phyloP scores from a whole-genome alignment of 2,888 invertebrate genomes.

The Erynnis tages region DNA sequence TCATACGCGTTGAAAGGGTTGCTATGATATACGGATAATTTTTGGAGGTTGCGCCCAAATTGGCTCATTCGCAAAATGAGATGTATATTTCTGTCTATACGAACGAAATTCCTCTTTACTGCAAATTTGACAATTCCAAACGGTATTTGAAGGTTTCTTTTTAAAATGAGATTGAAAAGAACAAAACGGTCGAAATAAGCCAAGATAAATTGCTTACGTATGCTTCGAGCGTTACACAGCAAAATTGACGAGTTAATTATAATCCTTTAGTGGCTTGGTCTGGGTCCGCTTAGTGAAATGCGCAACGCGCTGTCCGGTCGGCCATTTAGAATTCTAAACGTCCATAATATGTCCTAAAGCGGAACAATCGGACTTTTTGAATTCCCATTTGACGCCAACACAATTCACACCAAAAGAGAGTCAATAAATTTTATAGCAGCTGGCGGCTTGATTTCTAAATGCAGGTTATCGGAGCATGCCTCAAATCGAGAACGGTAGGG shows the following conservation, averaged over 20 bases:
- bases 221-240: neutral
- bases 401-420: conserved; percentile 66
- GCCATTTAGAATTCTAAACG: conserved; percentile 52
- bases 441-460: conserved; percentile 77
- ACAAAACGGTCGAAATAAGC: conserved; percentile 16
- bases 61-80: conserved; percentile 47
- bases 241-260: conserved; percentile 30
- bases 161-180: neutral
- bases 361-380: conserved; percentile 50
- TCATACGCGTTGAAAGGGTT: conserved; percentile 57
- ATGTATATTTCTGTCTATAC: conserved; percentile 29
- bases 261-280: conserved; percentile 35
- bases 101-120: conserved; percentile 39
- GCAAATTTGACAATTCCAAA: conserved; percentile 22
- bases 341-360: conserved; percentile 48
- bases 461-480: conserved; percentile 79
- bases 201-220: conserved; percentile 30
- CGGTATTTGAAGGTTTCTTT: neutral
- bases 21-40: conserved; percentile 57
- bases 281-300: conserved; percentile 22
- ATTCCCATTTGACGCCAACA: conserved; percentile 52
- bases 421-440: conserved; percentile 73
- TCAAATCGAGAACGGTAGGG: conserved; percentile 74
- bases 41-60: conserved; percentile 48
- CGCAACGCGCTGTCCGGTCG: neutral